These are phyloP conservation scores for Tonatia bakeri DNA, from an alignment of 2,113 vertebrate species.

Conservation along the genomic window DNA sequence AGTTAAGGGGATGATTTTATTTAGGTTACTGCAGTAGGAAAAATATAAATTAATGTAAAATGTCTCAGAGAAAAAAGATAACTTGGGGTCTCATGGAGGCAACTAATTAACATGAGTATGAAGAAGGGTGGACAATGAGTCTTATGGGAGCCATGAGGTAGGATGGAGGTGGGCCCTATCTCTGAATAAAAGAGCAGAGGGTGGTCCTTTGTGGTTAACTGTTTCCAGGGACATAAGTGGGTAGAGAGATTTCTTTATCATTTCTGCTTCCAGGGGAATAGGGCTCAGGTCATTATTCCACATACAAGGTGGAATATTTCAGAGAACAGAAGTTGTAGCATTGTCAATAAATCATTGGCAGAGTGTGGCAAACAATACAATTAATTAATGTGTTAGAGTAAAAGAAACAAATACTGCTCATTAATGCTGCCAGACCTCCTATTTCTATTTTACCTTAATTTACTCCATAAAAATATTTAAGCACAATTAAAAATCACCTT, in stretches of 20 bases:
- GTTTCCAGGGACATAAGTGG: neutral
- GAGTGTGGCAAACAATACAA: neutral
- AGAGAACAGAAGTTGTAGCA: neutral
- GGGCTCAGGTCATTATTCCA: neutral
- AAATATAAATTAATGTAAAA: neutral
- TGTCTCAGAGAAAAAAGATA: neutral
- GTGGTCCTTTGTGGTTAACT: neutral
- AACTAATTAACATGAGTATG: neutral
- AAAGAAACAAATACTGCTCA: neutral
- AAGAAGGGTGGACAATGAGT: neutral
- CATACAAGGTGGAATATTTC: neutral
- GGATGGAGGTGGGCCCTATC: neutral
- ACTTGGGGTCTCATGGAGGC: neutral
- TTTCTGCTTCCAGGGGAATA: neutral
- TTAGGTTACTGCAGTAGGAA: neutral
- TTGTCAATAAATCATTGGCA: neutral
- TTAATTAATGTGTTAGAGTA: neutral
- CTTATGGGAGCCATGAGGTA: neutral
- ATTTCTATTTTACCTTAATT: neutral
- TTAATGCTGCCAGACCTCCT: neutral
- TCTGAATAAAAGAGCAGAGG: neutral
- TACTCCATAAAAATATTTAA: neutral
- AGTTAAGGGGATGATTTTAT: neutral
- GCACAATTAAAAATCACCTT: neutral
- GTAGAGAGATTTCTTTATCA: neutral